A percentile compares a stretch with the other conserved stretches of the same genome.
Evolutionary conservation across 2,888 invertebrate genomes (phyloP).

Genomic region (Petrolisthes cinctipes): DNA sequence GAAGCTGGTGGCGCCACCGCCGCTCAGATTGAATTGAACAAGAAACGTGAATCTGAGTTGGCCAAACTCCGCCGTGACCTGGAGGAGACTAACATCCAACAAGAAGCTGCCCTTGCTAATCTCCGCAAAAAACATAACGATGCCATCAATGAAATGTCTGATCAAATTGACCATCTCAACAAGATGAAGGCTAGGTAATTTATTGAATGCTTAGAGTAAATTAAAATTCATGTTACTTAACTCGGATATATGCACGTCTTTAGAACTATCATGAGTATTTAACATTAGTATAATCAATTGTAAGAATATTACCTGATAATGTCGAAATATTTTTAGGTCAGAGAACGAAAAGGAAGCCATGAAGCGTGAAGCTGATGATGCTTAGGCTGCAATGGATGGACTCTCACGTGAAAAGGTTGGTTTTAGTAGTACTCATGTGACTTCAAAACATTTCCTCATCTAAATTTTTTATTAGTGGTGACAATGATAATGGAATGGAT

Average conservation of each 20-base stretch:
- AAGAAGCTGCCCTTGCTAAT: slow-evolving; percentile 95
- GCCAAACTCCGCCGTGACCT: slow-evolving; percentile 98
- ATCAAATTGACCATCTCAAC: slow-evolving; percentile 99
- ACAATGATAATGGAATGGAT: neutral
- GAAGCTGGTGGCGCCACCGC: slow-evolving; percentile 99
- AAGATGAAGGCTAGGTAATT: slow-evolving; percentile 98
- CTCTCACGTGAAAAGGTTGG: slow-evolving; percentile 65
- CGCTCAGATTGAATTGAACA: slow-evolving; percentile 99
- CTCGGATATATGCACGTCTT: neutral
- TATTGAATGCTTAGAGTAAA: neutral
- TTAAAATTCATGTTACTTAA: neutral
- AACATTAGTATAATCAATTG: neutral
- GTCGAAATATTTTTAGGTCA: slow-evolving; percentile 35
- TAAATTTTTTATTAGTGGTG: no score
- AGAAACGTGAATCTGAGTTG: slow-evolving; percentile 99
- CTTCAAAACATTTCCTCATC: neutral
- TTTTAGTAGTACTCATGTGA: neutral
- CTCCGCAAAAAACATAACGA: slow-evolving; percentile 99
- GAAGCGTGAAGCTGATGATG: slow-evolving; percentile 64
- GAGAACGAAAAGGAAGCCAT: slow-evolving; percentile 63
- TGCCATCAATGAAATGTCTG: slow-evolving; percentile 98
- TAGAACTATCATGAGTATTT: neutral
- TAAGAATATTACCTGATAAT: neutral
- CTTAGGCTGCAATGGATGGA: slow-evolving; percentile 63
- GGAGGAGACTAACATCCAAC: slow-evolving; percentile 98